Percentiles rank a stretch among this genome's conserved stretches.
Conservation (phyloP, 2,888 invertebrate genomes). For the Drosophila multiciliata region DNA sequence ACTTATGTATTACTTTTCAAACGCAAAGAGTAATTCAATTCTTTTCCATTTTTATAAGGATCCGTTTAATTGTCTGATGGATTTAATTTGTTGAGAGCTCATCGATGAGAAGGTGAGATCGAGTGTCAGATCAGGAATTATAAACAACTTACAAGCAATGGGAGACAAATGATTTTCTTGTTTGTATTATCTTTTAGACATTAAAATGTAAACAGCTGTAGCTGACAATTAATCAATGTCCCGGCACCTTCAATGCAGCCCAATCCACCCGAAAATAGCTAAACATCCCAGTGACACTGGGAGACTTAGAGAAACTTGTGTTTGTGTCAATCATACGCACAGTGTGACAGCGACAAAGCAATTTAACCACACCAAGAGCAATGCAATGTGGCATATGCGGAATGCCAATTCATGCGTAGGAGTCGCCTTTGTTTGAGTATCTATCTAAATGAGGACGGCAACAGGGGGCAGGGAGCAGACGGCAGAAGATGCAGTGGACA, state of each 20-base stretch:
- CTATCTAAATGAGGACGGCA: slow-evolving; percentile 14
- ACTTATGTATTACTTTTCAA: not conserved
- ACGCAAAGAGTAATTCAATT: not conserved
- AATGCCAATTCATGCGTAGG: slow-evolving; percentile 24
- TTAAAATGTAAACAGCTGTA: slow-evolving; percentile 44
- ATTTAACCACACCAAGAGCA: slow-evolving; percentile 32
- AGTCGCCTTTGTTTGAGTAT: slow-evolving; percentile 9
- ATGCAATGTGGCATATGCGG: slow-evolving; percentile 33
- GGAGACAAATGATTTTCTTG: slow-evolving; percentile 26
- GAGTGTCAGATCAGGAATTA: slow-evolving; percentile 1
- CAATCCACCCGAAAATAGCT: slow-evolving; percentile 3
- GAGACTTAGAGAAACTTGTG: slow-evolving; percentile 12
- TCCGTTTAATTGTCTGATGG: not conserved
- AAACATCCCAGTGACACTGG: not conserved
- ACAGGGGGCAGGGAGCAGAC: not conserved
- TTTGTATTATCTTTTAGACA: slow-evolving; percentile 48
- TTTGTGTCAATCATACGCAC: slow-evolving; percentile 75
- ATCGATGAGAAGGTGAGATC: not conserved
- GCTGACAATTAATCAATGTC: slow-evolving; percentile 73
- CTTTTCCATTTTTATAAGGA: too few species aligned
- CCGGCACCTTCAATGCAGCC: slow-evolving; percentile 49
- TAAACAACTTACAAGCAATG: slow-evolving; percentile 4
- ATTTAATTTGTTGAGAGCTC: not conserved
- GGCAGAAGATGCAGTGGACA: not conserved
- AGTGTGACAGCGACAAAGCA: slow-evolving; percentile 41